A percentile compares a stretch with the other conserved stretches of the same genome.
These are phyloP conservation scores for Cossypha polioptera DNA, from an alignment of 2,797 vertebrate species.

Conservation along the genomic window DNA sequence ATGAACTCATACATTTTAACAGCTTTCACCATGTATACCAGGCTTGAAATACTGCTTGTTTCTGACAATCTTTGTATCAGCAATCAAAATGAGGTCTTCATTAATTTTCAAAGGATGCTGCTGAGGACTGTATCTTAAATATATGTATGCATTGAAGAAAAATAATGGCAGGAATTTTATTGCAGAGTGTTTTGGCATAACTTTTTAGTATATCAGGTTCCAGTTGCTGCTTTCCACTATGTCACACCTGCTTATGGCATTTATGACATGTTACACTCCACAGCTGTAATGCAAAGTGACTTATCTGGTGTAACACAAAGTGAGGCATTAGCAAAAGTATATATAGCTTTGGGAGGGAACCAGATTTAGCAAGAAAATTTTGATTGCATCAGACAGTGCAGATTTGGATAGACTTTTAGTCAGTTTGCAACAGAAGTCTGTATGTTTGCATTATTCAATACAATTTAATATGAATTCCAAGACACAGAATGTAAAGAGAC, in stretches of 20 bases:
- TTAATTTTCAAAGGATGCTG: not conserved
- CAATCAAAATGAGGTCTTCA: not conserved
- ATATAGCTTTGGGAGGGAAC: slow-evolving; percentile 1
- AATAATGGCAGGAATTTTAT: not conserved
- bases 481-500: slow-evolving; percentile 2
- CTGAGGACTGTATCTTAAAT: not conserved
- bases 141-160: not conserved
- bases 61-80: not conserved
- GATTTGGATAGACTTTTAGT: slow-evolving; percentile 34
- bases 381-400: slow-evolving; percentile 29
- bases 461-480: slow-evolving; percentile 18
- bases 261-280: not conserved
- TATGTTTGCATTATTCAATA: slow-evolving; percentile 39
- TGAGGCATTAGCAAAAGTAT: slow-evolving; percentile 37
- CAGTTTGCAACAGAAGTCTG: not conserved
- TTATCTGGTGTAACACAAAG: slow-evolving; percentile 39
- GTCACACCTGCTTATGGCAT: slow-evolving; percentile 8
- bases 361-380: slow-evolving; percentile 10
- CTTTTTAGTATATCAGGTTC: not conserved
- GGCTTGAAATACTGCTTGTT: not conserved
- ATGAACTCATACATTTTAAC: not conserved
- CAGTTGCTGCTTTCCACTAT: not conserved
- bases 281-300: slow-evolving; percentile 20
- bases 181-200: not conserved
- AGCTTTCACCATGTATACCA: not conserved